Base-by-base conservation (phyloP, 2,888 invertebrate species). In the Laspeyria flexula region DNA sequence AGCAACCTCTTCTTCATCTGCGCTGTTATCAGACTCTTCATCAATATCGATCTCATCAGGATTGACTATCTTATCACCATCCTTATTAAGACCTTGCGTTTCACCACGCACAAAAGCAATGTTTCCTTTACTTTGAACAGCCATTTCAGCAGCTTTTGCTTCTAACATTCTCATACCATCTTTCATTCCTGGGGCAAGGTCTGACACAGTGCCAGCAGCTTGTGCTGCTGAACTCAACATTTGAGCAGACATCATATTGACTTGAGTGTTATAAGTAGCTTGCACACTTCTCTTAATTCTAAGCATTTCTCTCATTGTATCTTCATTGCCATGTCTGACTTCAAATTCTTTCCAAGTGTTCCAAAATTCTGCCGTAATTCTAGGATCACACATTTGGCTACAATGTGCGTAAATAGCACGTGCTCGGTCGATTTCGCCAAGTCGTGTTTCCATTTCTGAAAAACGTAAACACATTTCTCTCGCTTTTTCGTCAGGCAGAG, bases 341-440 rank as follows among this genome's bases (percentile, higher is more conserved):
- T 99, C 99, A 92, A 99, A 99, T 77, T 99, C 99, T 84, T 99
- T 99, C 99, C 99, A 99, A 0, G 97, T 97, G 79, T 98, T 97
- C 99, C 99, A 99, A 86, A 99, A 99, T 48, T 97, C 96, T 0
- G 95, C 95, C 3, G 98, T 97, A 6, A 99, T 98, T 81, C 99
- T 95, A 1, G 99, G 99, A 93, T 99, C 99, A 87, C 99, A 99
- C 87, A 99, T 98, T 93, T 99, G 99, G 72, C 99, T 98, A 79
- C 99, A 99, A 85, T 99, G 99, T 0, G 97, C 97, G 83, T 99
- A 99, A 73, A 99, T 97, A 0, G 99, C 99, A 61, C 99, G 92
- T 0, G 99, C 99, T 63, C 99, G 94, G 85, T 99, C 99, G 50
- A 99, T 97, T 94, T 99, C 99, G 41, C 99, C 99, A 29, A 99